These are phyloP conservation scores for Patiria miniata DNA, from an alignment of 35 echinoderm and acorn worm genomes.

Conservation along the genomic window DNA sequence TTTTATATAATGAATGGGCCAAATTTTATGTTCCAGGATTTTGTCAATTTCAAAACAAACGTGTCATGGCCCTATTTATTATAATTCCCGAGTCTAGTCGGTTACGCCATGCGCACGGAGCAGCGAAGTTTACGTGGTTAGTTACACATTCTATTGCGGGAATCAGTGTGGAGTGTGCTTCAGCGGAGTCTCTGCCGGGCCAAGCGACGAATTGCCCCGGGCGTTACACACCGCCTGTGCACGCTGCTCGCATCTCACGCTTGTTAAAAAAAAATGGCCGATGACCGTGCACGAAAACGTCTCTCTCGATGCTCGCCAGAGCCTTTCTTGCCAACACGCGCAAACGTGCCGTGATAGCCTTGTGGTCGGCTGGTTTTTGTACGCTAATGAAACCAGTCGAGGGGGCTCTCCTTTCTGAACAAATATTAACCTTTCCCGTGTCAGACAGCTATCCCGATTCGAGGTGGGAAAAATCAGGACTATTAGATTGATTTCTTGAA, in stretches of 20 bases:
- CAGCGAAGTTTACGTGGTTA: no score
- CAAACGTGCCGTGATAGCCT: conserved; percentile 16
- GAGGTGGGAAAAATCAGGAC: no score
- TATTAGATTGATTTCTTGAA: no score
- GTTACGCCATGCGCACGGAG: no score
- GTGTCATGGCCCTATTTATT: background rate
- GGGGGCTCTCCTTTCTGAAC: no score
- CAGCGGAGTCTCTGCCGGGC: conserved; percentile 14
- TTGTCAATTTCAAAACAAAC: background rate
- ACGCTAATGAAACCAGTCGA: no score
- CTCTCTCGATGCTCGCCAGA: background rate
- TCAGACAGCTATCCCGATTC: no score
- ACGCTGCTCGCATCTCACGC: background rate
- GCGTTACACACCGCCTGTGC: background rate
- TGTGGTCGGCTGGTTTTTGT: background rate
- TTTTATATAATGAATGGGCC: no score
- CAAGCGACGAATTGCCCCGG: conserved; percentile 18
- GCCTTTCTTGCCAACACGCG: conserved; percentile 12
- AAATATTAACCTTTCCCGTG: no score
- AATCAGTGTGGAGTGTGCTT: conserved; percentile 5
- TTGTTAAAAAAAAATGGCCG: conserved; percentile 11
- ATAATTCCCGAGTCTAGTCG: no score
- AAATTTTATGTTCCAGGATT: background rate
- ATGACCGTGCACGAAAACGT: background rate
- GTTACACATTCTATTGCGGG: no score